These are phyloP conservation scores for Himalopsyche tibetana DNA, from an alignment of 2,888 invertebrate species.

Conservation along the genomic window DNA sequence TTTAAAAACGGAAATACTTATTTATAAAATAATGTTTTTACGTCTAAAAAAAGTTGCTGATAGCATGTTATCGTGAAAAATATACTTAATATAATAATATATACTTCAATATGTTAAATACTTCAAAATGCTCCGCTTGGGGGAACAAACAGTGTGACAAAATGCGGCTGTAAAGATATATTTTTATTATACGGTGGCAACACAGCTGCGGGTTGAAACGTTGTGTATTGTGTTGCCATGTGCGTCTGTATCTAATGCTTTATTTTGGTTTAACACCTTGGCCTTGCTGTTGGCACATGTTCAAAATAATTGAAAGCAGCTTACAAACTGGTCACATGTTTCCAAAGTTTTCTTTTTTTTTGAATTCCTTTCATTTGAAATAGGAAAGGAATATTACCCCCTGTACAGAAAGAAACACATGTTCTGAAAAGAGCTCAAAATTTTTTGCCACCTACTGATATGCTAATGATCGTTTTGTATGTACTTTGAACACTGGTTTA, in stretches of 20 bases:
- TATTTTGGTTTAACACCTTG: constrained; percentile 55
- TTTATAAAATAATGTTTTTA: too few species aligned
- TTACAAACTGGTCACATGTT: constrained; percentile 37
- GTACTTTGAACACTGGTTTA: not conserved
- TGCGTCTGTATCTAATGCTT: not conserved
- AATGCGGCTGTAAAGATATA: too few species aligned
- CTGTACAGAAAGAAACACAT: constrained; percentile 18
- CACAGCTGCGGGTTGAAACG: not conserved
- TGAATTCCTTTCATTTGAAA: not conserved
- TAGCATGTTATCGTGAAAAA: too few species aligned
- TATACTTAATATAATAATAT: too few species aligned
- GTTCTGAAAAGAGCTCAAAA: not conserved
- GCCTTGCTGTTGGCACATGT: constrained; percentile 59
- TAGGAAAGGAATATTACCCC: not conserved
- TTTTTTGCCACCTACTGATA: not conserved
- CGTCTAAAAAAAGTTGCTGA: too few species aligned
- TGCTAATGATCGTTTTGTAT: not conserved
- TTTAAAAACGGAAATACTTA: too few species aligned
- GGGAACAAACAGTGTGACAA: too few species aligned
- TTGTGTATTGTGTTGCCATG: constrained; percentile 43
- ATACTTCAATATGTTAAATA: too few species aligned
- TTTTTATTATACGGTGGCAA: too few species aligned
- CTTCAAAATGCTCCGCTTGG: too few species aligned
- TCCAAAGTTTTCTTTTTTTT: constrained; percentile 22
- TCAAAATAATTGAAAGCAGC: constrained; percentile 42